Conservation (phyloP, 2,888 invertebrate species). For the Hofmannophila pseudospretella region DNA sequence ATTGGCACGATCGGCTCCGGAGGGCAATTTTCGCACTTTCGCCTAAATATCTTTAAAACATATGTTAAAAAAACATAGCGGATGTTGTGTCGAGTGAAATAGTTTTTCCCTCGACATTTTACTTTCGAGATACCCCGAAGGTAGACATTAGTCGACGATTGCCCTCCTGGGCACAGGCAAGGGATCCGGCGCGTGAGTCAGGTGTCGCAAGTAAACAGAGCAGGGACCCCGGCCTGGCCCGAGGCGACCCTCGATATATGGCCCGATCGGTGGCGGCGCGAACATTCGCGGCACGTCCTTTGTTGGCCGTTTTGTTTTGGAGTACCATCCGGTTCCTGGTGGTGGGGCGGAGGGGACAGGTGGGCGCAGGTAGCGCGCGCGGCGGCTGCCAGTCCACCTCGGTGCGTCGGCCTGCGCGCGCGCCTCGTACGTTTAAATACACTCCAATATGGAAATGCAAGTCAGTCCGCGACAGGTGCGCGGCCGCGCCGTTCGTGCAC, state of each 20-base stretch:
- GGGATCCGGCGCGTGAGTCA: conserved; percentile 51
- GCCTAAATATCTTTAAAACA: too few species aligned
- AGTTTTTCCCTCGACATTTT: too few species aligned
- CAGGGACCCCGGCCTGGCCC: conserved; percentile 39
- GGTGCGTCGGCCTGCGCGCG: conserved; percentile 70
- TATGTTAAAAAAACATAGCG: too few species aligned
- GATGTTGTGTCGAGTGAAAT: too few species aligned
- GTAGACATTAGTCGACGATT: conserved; percentile 27
- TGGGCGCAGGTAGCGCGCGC: conserved; percentile 72
- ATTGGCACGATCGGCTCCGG: conserved; percentile 15
- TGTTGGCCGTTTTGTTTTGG: conserved; percentile 77
- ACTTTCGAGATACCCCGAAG: too few species aligned
- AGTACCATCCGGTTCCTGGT: conserved; percentile 76
- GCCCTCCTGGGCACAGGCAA: conserved; percentile 21
- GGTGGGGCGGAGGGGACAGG: conserved; percentile 70
- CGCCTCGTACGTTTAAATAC: conserved; percentile 52
- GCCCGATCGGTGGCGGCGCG: conserved; percentile 57
- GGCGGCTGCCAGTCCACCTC: conserved; percentile 64
- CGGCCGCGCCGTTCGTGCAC: conserved; percentile 70
- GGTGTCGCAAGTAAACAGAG: conserved; percentile 58
- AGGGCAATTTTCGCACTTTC: too few species aligned
- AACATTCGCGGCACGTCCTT: conserved; percentile 76
- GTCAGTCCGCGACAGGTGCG: conserved; percentile 76
- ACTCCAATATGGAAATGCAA: conserved; percentile 65
- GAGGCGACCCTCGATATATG: conserved; percentile 35